Evolutionary conservation across 2,797 vertebrate genomes (phyloP), one percentile per base, ranked within the genome.

Genomic region (Ctenochaetus hawaiiensis): DNA sequence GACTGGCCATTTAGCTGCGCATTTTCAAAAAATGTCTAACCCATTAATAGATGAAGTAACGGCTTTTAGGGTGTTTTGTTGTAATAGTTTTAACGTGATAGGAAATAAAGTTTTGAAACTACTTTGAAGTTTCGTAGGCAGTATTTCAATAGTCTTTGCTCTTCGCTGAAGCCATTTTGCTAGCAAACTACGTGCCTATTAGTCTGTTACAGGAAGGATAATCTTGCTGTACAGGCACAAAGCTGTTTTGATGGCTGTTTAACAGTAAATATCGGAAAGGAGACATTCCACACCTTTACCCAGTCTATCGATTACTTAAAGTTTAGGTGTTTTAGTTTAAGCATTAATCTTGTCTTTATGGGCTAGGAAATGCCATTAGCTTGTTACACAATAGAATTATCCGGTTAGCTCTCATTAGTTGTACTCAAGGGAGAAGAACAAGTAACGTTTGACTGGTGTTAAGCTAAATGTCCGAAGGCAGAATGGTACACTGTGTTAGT

Each of bases 131-230:
- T 75, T 22, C 34, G 23, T 49, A 23, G 41, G 39, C 14, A 6
- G 67, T 18, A 16, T 74, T 67, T 69, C 44, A 60, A 1, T 9
- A 9, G 62, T 76, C 44, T 75, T 23, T 22, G 67, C 45, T 75
- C 59, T 18, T 65, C 23, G 71, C 81, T 86, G 86, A 81, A 90
- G 84, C 90, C 92, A 93, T 92, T 90, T 93, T 92, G 80, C 81
- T 59, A 63, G 59, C 75, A 70, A 72, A 69, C 64, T 85, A 70
- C 67, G 17, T 51, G 26, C 64, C 65, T 76, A 34, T 48, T 66
- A 10, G 41, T 73, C 17, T 67, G 43, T 71, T 80, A 44, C 63
- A 39, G 30, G 5, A 30, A 23, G n/a, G 9, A 48, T 39, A 26
- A 4, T 3, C 2, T 8, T 13, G n/a, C 8, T 37, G 12, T 61